A percentile compares a stretch with the other conserved stretches of the same genome.
Conservation (phyloP, 2,113 vertebrate species). For the Corythornis cristatus region DNA sequence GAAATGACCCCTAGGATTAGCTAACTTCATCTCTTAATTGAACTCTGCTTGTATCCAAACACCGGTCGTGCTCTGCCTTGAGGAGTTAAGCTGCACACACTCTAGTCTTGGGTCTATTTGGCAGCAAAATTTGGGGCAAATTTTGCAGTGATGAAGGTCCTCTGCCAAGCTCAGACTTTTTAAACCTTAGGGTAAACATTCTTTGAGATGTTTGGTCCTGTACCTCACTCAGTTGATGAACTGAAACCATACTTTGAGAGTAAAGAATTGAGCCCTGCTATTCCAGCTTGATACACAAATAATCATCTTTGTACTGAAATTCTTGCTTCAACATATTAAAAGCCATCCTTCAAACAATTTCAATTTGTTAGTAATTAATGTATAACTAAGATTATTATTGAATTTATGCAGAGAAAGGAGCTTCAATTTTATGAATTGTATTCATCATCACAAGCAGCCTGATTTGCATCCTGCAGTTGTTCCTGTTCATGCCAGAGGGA, state of each 20-base stretch:
- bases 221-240: not conserved
- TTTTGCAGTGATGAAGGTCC: not conserved
- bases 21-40: not conserved
- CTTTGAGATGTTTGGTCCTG: not conserved
- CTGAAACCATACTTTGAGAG: not conserved
- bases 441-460: not conserved
- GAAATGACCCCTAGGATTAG: not conserved
- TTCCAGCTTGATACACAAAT: not conserved
- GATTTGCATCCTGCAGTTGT: not conserved
- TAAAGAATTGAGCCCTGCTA: not conserved
- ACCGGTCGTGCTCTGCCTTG: not conserved
- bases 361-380: not conserved
- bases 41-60: not conserved
- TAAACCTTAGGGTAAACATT: not conserved
- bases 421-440: not conserved
- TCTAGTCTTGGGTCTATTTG: not conserved
- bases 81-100: rapidly evolving
- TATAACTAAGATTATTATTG: no score
- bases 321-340: not conserved
- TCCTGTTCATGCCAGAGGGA: not conserved
- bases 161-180: not conserved
- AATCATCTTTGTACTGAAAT: not conserved
- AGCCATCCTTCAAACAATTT: not conserved
- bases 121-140: not conserved
- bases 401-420: not conserved